Percentiles rank a stretch among this genome's conserved stretches.
Evolutionary conservation across 2,113 vertebrate species (phyloP).

Genomic region (Astur gentilis): DNA sequence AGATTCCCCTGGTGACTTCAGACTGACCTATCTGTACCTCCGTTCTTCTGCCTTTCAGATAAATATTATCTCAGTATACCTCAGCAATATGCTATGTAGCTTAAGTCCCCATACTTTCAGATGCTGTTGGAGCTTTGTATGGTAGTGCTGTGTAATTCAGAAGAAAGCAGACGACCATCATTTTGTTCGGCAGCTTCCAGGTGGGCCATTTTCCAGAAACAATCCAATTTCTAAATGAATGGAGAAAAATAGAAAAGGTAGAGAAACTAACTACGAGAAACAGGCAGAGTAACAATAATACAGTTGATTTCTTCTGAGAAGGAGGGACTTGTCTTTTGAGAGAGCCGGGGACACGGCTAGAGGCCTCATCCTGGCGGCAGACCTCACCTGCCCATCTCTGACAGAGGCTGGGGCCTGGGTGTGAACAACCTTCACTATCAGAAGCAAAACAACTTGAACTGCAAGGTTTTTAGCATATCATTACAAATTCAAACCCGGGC

Average conservation of each 20-base stretch:
- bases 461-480: constrained; percentile 36
- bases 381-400: neutral
- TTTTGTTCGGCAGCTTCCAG: neutral
- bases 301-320: neutral
- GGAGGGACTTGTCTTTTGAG: neutral
- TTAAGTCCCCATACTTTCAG: neutral
- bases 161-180: neutral
- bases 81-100: neutral
- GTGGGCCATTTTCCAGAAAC: neutral
- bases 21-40: neutral
- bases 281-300: neutral
- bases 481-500: neutral
- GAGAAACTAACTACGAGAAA: neutral
- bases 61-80: neutral
- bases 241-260: neutral
- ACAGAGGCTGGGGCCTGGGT: neutral
- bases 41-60: neutral
- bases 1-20: neutral
- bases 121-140: neutral
- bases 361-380: neutral
- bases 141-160: neutral
- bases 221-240: neutral
- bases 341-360: neutral
- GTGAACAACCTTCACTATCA: neutral
- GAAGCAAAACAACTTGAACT: constrained; percentile 10